Percentiles rank a stretch among this genome's conserved stretches.
Evolutionary conservation across 2,888 invertebrate species (phyloP).

Genomic region (Azorinus chamasolen): DNA sequence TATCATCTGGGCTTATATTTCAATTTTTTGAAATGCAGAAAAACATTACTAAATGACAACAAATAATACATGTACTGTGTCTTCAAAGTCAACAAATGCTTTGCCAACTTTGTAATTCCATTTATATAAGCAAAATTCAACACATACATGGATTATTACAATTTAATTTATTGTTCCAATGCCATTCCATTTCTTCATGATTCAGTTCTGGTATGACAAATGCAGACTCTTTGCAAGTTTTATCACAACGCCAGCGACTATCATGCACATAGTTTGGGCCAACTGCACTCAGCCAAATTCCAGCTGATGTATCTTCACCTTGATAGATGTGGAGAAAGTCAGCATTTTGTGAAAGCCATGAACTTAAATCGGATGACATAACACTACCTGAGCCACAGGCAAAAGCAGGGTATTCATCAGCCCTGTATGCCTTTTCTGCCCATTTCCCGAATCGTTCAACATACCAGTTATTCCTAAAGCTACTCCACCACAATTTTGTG

Average conservation of each 20-base stretch:
- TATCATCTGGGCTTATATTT: no score
- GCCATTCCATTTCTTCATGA: constrained; percentile 56
- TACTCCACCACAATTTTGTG: constrained; percentile 74
- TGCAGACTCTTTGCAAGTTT: constrained; percentile 61
- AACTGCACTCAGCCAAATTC: constrained; percentile 85
- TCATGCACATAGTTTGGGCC: constrained; percentile 67
- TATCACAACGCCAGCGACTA: constrained; percentile 71
- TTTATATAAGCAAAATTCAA: no score
- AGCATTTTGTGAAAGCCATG: constrained; percentile 80
- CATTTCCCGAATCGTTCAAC: constrained; percentile 86
- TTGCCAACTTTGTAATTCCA: no score
- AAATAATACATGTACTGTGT: no score
- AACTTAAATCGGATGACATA: constrained; percentile 78
- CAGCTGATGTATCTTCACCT: constrained; percentile 86
- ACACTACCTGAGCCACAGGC: constrained; percentile 86
- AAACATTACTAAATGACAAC: no score
- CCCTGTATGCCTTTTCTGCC: constrained; percentile 81
- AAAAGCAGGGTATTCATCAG: constrained; percentile 83
- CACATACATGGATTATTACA: constrained; percentile 74
- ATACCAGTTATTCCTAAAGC: constrained; percentile 83
- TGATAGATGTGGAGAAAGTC: constrained; percentile 77
- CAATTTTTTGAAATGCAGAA: no score
- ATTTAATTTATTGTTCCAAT: constrained; percentile 67
- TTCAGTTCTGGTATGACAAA: constrained; percentile 71
- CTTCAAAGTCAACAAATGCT: no score